phyloP scores from a whole-genome alignment of 2,113 vertebrate species.

The Petromus typicus region DNA sequence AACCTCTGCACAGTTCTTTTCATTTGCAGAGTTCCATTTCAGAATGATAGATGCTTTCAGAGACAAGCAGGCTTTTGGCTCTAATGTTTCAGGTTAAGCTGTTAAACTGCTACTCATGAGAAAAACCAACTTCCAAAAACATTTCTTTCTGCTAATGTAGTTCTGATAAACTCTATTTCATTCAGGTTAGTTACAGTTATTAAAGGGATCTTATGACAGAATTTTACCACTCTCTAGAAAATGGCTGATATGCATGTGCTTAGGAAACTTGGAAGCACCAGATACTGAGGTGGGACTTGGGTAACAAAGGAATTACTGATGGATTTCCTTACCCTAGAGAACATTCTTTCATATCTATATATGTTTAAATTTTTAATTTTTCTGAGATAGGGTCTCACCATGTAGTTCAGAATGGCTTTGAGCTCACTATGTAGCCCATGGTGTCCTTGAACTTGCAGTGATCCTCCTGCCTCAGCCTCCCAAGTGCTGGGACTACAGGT shows the following conservation, averaged over 20 bases:
- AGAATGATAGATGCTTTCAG: background rate
- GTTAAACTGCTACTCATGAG: background rate
- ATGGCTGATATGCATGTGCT: background rate
- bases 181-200: background rate
- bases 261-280: background rate
- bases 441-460: background rate
- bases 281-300: background rate
- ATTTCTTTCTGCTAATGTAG: constrained; percentile 12
- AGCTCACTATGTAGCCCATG: background rate
- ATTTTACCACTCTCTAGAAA: constrained; percentile 54
- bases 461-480: background rate
- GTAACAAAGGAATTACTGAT: background rate
- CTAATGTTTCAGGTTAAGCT: background rate
- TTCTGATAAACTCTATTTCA: constrained; percentile 12
- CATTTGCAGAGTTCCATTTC: background rate
- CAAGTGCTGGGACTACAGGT: background rate
- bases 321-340: background rate
- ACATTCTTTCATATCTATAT: background rate
- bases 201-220: background rate
- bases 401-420: too few relatives aligned
- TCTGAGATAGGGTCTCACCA: too few relatives aligned
- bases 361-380: too few relatives aligned
- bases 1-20: background rate
- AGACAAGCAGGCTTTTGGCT: background rate
- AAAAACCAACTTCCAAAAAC: background rate